These are phyloP conservation scores for Drosophila falleni DNA, from an alignment of 2,888 invertebrate species.

Conservation along the genomic window DNA sequence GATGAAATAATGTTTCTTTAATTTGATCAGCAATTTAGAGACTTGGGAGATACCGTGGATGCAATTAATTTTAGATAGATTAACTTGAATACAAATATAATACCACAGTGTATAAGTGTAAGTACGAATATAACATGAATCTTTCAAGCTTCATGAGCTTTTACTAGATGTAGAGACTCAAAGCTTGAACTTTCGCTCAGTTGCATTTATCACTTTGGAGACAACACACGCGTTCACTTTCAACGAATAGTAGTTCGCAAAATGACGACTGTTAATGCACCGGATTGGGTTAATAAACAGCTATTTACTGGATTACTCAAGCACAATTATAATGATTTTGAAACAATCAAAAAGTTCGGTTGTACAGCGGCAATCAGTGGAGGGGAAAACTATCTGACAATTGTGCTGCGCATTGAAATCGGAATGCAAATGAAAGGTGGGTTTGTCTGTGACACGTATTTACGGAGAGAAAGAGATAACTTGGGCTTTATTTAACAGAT, in stretches of 20 bases:
- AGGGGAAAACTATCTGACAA: conserved; percentile 81
- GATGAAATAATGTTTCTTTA: not conserved
- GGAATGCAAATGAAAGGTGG: conserved; percentile 70
- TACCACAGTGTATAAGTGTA: not conserved
- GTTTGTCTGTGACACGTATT: conserved; percentile 2
- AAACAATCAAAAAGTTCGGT: conserved; percentile 59
- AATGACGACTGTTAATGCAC: conserved; percentile 48
- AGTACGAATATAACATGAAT: not conserved
- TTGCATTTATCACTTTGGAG: conserved; percentile 13
- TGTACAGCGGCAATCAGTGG: conserved; percentile 63
- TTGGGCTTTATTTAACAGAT: conserved; percentile 33
- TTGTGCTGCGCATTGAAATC: conserved; percentile 72
- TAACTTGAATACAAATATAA: not conserved
- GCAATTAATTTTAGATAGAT: not conserved
- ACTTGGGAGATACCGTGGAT: not conserved
- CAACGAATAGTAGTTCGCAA: not conserved
- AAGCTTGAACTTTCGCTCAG: conserved; percentile 50
- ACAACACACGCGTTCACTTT: conserved; percentile 14
- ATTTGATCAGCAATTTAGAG: not conserved
- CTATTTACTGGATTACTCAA: conserved; percentile 64
- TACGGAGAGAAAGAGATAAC: conserved; percentile 2
- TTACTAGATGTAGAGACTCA: not conserved
- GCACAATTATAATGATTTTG: conserved; percentile 46
- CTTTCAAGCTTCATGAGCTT: conserved; percentile 29
- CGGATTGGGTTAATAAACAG: conserved; percentile 69